Evolutionary conservation across 2,888 invertebrate species (phyloP).

Genomic region (Actias luna): DNA sequence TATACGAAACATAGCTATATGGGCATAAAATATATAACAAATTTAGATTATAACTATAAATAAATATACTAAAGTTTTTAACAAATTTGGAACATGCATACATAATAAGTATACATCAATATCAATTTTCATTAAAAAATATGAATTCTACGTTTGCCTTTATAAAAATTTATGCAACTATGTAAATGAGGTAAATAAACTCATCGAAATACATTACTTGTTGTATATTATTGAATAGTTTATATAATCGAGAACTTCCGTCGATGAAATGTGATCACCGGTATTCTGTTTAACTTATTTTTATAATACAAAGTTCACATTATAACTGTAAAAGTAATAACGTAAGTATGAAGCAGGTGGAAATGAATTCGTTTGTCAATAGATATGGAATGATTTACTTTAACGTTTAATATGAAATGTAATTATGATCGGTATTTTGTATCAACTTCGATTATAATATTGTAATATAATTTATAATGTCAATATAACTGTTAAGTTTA

Average conservation of each 20-base stretch:
- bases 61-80: too few species aligned
- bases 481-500: neutral
- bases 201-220: neutral
- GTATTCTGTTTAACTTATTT: neutral
- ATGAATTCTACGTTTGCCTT: neutral
- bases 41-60: too few species aligned
- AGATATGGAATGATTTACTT: neutral
- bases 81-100: too few species aligned
- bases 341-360: neutral
- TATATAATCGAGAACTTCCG: neutral
- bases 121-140: neutral
- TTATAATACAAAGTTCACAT: neutral
- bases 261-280: neutral
- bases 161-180: neutral
- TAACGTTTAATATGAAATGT: neutral
- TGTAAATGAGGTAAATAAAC: neutral
- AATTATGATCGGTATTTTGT: neutral
- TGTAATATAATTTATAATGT: neutral
- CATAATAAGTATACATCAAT: too few species aligned
- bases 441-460: neutral
- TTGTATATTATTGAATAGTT: neutral
- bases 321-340: neutral
- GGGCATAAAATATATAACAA: too few species aligned
- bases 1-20: too few species aligned
- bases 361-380: neutral